Evolutionary conservation across 92 coral and sea anemone species (phyloP), one percentile per base, ranked within the genome.

Genomic region (Micromussa lordhowensis): DNA sequence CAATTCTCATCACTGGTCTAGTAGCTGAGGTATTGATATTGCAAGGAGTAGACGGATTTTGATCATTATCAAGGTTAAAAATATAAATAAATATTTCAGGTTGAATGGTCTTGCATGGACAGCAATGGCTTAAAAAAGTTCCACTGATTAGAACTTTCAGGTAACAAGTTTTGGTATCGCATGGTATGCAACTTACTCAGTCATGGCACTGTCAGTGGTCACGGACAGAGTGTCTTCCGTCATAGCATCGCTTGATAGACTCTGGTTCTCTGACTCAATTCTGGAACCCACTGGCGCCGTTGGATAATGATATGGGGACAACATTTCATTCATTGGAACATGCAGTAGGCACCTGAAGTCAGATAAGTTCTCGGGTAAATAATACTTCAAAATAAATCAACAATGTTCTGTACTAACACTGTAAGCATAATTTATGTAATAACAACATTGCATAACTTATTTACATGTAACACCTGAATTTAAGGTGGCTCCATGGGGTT

Each of bases 161-260:
- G 51, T 44, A 44, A 44, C 51, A 44, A 16, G 61, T 55, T 55
- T 19, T 15, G 61, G 22, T 16, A 68, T 8, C 0, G 26, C 10
- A 28, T 68, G n/a, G n/a, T n/a, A 44, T 19, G 36, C 14, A 49
- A 91, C 96, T 86, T 86, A 93, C 96, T 96, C 94, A 26, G 90
- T 82, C 54, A 81, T 30, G 38, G 59, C 59, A 58, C 93, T 88
- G 57, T 90, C 93, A 68, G 98, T 96, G 7, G 96, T 92, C 57
- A 93, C 78, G 21, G 99, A 98, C 57, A 96, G 78, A 0, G 99
- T 92, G 63, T 98, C 99, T 85, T 98, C 99, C 4, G 99, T 98
- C 90, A 98, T 86, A 17, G 98, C 99, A 71, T 94, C 99, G 84
- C 99, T 98, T 0, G 99, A 98, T 8, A 98, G 75, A 68, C 99